These are phyloP conservation scores for Euzetes globulus DNA, from an alignment of 2,888 invertebrate genomes.

Conservation along the genomic window DNA sequence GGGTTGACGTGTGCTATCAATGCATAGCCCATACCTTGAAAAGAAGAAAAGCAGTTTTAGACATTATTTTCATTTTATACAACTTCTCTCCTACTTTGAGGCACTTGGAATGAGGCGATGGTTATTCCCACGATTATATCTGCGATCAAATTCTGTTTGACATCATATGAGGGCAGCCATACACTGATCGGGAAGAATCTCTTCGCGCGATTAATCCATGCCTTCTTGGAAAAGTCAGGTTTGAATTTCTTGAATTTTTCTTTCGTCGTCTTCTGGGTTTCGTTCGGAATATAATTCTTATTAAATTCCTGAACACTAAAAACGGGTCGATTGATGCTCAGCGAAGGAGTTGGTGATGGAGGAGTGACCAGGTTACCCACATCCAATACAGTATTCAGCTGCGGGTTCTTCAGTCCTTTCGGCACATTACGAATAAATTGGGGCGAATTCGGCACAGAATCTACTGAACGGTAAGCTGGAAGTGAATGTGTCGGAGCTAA, in stretches of 20 bases:
- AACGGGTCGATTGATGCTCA: background rate
- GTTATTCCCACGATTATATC: conserved; percentile 43
- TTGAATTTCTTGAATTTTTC: background rate
- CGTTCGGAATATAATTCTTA: background rate
- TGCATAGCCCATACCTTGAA: conserved; percentile 38
- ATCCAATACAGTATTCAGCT: background rate
- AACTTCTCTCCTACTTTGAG: conserved; percentile 40
- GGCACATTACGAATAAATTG: background rate
- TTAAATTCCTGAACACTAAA: conserved; percentile 8
- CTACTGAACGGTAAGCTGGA: background rate
- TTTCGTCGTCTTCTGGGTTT: background rate
- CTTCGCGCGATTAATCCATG: conserved; percentile 21
- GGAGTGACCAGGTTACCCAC: background rate
- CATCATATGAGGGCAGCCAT: conserved; percentile 46
- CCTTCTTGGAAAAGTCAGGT: background rate
- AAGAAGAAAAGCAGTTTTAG: background rate
- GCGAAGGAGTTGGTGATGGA: background rate
- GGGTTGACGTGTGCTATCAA: conserved; percentile 37
- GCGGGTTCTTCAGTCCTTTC: background rate
- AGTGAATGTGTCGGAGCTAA: background rate
- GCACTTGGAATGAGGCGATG: conserved; percentile 42
- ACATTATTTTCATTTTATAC: background rate
- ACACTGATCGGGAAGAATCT: conserved; percentile 44
- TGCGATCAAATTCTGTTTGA: conserved; percentile 40
- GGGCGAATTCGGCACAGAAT: background rate